Percentiles rank a stretch among this genome's conserved stretches.
phyloP scores from a whole-genome alignment of 2,113 vertebrate genomes.

The Pelecanus crispus region DNA sequence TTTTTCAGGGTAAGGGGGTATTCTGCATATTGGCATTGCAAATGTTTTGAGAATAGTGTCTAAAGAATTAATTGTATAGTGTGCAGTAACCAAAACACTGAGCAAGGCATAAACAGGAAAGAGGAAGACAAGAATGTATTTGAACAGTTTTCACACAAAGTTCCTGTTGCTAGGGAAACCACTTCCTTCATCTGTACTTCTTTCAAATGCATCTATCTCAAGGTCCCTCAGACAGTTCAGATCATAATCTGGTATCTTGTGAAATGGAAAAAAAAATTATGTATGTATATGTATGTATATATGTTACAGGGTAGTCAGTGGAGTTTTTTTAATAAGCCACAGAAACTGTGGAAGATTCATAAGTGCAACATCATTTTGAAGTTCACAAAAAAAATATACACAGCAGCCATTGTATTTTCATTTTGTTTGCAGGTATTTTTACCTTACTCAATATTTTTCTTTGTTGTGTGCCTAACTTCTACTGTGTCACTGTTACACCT shows the following conservation, averaged over 20 bases:
- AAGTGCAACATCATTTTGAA: background rate
- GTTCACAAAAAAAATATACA: background rate
- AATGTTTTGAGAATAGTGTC: background rate
- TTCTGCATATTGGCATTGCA: background rate
- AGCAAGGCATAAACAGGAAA: background rate
- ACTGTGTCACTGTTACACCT: background rate
- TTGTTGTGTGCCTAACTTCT: background rate
- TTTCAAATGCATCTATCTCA: background rate
- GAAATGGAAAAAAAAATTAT: background rate
- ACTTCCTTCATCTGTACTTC: background rate
- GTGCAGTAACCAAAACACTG: background rate
- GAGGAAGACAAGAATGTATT: background rate
- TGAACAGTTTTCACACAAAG: background rate
- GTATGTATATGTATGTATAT: background rate
- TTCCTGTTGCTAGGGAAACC: slow-evolving; percentile 45
- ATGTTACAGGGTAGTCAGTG: background rate
- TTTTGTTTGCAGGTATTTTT: background rate
- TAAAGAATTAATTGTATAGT: background rate
- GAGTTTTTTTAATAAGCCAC: background rate
- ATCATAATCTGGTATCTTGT: background rate
- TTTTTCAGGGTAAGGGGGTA: background rate
- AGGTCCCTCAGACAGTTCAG: background rate
- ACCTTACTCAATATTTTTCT: background rate
- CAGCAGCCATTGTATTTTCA: background rate
- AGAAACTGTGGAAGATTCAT: background rate